A percentile compares a stretch with the other conserved stretches of the same genome.
These are phyloP conservation scores for Chalcis sispes DNA, from an alignment of 2,888 invertebrate genomes.

Conservation along the genomic window DNA sequence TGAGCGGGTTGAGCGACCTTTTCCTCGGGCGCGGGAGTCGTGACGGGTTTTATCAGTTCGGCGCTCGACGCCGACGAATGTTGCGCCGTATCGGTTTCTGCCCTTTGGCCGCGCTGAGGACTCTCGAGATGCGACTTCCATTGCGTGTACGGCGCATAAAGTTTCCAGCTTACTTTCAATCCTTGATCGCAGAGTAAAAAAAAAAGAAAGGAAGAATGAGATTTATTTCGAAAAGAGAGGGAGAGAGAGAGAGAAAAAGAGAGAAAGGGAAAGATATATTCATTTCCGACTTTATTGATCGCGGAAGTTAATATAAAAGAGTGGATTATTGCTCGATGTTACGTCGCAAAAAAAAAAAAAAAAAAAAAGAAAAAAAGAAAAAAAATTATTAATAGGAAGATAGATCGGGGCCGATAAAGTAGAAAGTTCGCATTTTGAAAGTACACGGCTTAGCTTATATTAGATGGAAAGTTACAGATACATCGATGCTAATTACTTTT, in stretches of 20 bases:
- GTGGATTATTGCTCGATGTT: slow-evolving; percentile 4
- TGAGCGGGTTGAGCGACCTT: slow-evolving; percentile 39
- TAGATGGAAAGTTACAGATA: slow-evolving; percentile 46
- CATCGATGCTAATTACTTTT: slow-evolving; percentile 35
- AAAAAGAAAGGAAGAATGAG: too few relatives aligned
- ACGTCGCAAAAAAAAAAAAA: too few relatives aligned
- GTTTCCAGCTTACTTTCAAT: slow-evolving; percentile 68
- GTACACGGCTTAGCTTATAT: neutral
- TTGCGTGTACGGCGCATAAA: slow-evolving; percentile 65
- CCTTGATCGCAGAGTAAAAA: too few relatives aligned
- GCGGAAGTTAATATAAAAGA: neutral
- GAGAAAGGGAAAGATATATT: neutral
- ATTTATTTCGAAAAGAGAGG: too few relatives aligned
- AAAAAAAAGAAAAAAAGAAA: too few relatives aligned
- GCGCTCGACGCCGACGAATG: neutral
- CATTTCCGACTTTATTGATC: neutral
- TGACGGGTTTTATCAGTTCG: slow-evolving; percentile 27
- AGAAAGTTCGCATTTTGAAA: slow-evolving; percentile 45
- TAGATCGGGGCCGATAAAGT: slow-evolving; percentile 40
- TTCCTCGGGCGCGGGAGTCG: slow-evolving; percentile 46
- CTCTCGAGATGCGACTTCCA: slow-evolving; percentile 62
- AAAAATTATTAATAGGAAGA: slow-evolving; percentile 23
- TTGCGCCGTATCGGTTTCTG: slow-evolving; percentile 39
- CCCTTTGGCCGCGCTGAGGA: slow-evolving; percentile 62
- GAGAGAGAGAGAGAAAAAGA: too few relatives aligned